Evolutionary conservation across 2,113 vertebrate genomes (phyloP), one percentile per base, ranked within the genome.

Genomic region (Anolis sagrei): DNA sequence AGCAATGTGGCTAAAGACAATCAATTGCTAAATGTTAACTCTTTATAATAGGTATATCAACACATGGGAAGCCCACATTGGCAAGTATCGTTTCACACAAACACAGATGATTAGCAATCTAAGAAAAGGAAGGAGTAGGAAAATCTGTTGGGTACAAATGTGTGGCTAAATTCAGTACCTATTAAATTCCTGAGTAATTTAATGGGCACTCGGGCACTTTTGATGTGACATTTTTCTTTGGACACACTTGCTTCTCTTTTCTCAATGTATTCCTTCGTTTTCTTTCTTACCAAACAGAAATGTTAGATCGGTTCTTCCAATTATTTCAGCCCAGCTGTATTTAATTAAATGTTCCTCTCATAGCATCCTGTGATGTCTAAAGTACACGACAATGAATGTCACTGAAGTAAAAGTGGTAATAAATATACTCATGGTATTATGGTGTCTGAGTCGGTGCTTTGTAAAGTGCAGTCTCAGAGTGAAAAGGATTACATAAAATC

Each of bases 401-500:
- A 4, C 54, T 70, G 29, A 87, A 82, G 48, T 78, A 32, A 2
- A 9, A 62, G 73, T 64, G 72, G 82, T 58, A 0, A 76, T 76
- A 83, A 32, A 34, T 86, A 80, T 69, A 64, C 73, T 77, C 34
- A 70, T 51, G 82, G 58, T 51, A 4, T 86, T 75, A 61, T 70
- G 32, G 29, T 89, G 51, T 80, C 34, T 87, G 73, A 75, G 4
- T 10, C 21, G 88, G 81, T 51, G 36, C 1, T 85, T 94, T 92
- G 86, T 78, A 79, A 87, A 62, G 36, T 73, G 84, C 18, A 88
- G 86, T 74, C 74, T 88, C 62, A 69, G 81, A 88, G 21, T 3
- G 39, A 36, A 62, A 89, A 86, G 34, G 0, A 9, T 76, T 70
- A n/a, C 27, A 87, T 87, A 72, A 72, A 91, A 69, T 86, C 69